Base-by-base conservation (phyloP, 2,113 vertebrate species). In the Anthoscopus minutus region DNA sequence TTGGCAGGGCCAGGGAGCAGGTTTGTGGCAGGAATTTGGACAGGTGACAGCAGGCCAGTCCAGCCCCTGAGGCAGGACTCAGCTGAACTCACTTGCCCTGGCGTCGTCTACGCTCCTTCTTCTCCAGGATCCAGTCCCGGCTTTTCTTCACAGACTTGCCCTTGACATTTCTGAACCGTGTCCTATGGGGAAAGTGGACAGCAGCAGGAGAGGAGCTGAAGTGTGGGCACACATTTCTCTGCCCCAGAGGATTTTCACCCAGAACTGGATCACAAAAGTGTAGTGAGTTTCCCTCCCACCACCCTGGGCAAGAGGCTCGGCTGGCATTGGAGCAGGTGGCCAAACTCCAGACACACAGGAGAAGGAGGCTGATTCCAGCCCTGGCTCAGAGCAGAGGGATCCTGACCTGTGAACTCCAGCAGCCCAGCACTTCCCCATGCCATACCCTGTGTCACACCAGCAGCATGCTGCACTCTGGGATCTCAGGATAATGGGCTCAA, bases 71-170 rank as follows among this genome's bases (percentile, higher is more conserved):
- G 56, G 44, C 65, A 61, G 67, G 51, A 65, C n/a, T 11, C 33
- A 57, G 84, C 56, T 74, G 81, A 47, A 97, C 97, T 97, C 42
- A 99, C 99, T 98, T 98, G 96, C 99, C 99, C 97, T 99, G 99
- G 65, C 99, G 97, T 7, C 99, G 96, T 6, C 98, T 97, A 8
- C 99, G 98, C 67, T 99, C 99, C 90, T 99, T 99, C 97, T 99
- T 99, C 97, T 99, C 99, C 24, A 99, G 60, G 89, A 99, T 98
- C 99, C 99, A 99, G 72, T 99, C 98, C 40, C 98, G 98, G 84
- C 98, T 98, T 87, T 99, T 99, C 97, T 98, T 99, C 51, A 69
- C 97, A 2, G 98, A 96, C 85, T 97, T 98, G 10, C 98, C 98
- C 77, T 98, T 98, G 62, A 96, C 50, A 4, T 97, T 97, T 92